Conservation (phyloP, 2,113 vertebrate genomes). For the Tragelaphus scriptus region DNA sequence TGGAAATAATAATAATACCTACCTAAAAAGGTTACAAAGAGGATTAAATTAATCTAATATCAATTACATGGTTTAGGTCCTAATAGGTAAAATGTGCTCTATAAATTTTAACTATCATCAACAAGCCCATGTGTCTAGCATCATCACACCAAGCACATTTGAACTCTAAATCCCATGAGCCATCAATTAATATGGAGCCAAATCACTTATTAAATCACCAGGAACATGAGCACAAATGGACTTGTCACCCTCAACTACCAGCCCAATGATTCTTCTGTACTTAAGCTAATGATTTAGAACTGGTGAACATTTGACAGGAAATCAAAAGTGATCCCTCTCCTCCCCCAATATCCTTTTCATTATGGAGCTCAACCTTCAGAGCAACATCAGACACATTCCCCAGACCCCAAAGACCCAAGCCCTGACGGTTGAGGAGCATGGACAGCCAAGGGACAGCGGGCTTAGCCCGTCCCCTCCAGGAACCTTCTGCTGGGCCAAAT, state of each 20-base stretch:
- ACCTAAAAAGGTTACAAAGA: background rate
- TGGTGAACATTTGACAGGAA: background rate
- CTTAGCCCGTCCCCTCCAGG: background rate
- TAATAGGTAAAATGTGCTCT: background rate
- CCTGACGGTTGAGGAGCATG: background rate
- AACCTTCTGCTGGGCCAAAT: background rate
- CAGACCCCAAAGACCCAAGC: background rate
- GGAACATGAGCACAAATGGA: background rate
- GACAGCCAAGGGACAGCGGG: background rate
- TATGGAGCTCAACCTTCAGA: background rate
- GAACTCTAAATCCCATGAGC: background rate
- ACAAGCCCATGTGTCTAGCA: background rate
- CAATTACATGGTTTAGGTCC: background rate
- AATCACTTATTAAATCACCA: background rate
- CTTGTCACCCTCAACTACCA: background rate
- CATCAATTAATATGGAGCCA: background rate
- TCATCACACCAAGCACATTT: background rate
- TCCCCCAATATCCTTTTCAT: background rate
- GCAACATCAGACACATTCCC: background rate
- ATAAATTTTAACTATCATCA: background rate
- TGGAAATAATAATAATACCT: background rate
- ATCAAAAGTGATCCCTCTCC: background rate
- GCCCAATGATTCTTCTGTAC: background rate
- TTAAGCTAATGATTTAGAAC: background rate
- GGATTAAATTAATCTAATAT: background rate